Conservation (phyloP, 2,113 vertebrate species). For the Oenanthe melanoleuca region DNA sequence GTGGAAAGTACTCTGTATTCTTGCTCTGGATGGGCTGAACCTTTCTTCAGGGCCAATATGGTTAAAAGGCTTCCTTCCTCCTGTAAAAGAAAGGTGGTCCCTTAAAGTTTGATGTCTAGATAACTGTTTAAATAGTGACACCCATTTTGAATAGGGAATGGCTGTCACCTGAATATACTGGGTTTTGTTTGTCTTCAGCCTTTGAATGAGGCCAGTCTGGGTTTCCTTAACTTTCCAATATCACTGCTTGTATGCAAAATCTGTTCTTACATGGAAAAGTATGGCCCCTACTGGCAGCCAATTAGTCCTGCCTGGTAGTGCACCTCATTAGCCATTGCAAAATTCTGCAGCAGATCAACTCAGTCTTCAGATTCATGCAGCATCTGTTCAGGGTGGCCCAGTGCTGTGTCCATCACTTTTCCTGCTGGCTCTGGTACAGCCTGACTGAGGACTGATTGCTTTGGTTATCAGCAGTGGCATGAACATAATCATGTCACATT, state of each 20-base stretch:
- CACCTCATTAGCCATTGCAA: conserved; percentile 49
- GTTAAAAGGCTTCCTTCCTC: background rate
- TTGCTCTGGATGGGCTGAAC: background rate
- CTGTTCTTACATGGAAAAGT: conserved; percentile 39
- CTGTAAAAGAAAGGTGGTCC: background rate
- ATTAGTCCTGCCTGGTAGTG: conserved; percentile 29
- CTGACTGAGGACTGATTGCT: conserved; percentile 52
- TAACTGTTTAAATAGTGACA: background rate
- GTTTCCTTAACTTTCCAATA: background rate
- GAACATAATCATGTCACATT: conserved; percentile 13
- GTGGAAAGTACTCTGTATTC: background rate
- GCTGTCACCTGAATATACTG: background rate
- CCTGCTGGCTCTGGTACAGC: conserved; percentile 6
- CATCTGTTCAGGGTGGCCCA: conserved; percentile 56
- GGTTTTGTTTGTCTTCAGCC: background rate
- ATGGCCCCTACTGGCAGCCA: conserved; percentile 19
- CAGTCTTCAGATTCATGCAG: conserved; percentile 1
- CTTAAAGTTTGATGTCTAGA: background rate
- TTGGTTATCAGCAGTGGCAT: conserved; percentile 33
- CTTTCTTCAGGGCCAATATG: background rate
- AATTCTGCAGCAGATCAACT: conserved; percentile 36
- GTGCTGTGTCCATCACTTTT: conserved; percentile 14
- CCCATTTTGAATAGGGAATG: background rate
- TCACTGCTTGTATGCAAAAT: conserved; percentile 20
- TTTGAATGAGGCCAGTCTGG: background rate